Conservation (phyloP, 1,140 invertebrate genomes). For the Colletes gigas region DNA sequence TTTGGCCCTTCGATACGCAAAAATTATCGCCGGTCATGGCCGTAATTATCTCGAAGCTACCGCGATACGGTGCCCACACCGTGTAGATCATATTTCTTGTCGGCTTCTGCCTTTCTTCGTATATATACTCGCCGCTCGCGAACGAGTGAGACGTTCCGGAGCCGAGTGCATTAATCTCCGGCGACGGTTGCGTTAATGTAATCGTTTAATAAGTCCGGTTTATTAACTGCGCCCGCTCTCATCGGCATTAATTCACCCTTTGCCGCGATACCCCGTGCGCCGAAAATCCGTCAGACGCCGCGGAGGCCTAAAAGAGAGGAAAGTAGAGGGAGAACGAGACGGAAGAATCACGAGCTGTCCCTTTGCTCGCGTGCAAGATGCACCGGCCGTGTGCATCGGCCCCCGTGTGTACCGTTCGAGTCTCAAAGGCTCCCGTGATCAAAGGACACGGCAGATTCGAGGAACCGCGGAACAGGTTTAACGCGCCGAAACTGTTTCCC, state of each 20-base stretch:
- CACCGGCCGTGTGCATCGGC: background rate
- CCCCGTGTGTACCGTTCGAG: conserved; percentile 11
- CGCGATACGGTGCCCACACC: conserved; percentile 56
- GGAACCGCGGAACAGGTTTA: conserved; percentile 43
- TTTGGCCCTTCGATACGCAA: conserved; percentile 59
- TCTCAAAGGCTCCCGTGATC: conserved; percentile 37
- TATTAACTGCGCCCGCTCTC: conserved; percentile 70
- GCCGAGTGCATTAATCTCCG: conserved; percentile 73
- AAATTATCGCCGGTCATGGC: conserved; percentile 58
- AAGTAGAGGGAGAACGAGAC: background rate
- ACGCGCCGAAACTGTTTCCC: background rate
- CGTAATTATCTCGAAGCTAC: conserved; percentile 67
- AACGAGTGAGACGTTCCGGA: conserved; percentile 61
- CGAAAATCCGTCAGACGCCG: conserved; percentile 47
- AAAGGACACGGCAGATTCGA: conserved; percentile 38
- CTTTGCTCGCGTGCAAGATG: conserved; percentile 31
- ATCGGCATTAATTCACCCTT: conserved; percentile 66
- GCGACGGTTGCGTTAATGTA: conserved; percentile 72
- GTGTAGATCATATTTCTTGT: conserved; percentile 70
- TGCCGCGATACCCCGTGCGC: conserved; percentile 11
- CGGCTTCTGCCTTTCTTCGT: conserved; percentile 60
- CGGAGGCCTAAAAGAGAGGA: background rate
- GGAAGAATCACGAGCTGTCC: background rate
- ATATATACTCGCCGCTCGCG: conserved; percentile 30
- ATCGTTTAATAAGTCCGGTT: conserved; percentile 78